These are phyloP conservation scores for Rhabdornis inornatus DNA, from an alignment of 2,113 vertebrate genomes.

Conservation along the genomic window DNA sequence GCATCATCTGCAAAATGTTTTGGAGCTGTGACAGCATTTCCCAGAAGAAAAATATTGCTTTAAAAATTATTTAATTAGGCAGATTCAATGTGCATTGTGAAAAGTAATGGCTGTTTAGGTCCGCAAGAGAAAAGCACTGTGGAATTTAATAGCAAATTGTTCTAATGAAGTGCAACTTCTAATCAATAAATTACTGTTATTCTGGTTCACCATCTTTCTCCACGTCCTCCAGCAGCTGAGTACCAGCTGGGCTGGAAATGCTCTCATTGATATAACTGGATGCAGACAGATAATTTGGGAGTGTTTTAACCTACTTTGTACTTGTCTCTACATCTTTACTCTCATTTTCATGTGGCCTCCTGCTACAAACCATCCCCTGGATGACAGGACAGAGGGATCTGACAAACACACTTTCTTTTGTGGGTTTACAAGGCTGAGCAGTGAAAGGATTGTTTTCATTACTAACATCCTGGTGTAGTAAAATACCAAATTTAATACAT, in stretches of 20 bases:
- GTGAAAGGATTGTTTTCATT: slow-evolving; percentile 52
- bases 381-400: not conserved
- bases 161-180: not conserved
- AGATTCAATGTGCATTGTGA: not conserved
- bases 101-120: not conserved
- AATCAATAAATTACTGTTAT: not conserved
- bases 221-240: not conserved
- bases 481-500: slow-evolving; percentile 54
- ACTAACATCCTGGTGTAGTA: slow-evolving; percentile 47
- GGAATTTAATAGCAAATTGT: not conserved
- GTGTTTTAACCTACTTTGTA: not conserved
- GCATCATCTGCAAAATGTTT: not conserved
- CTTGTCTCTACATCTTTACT: not conserved
- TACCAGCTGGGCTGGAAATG: slow-evolving; percentile 2
- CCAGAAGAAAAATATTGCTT: not conserved
- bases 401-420: not conserved
- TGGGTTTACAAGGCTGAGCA: slow-evolving; percentile 5
- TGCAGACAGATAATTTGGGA: not conserved
- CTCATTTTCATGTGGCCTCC: not conserved
- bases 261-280: not conserved
- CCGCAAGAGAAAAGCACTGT: not conserved
- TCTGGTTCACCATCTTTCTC: not conserved
- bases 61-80: not conserved
- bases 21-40: not conserved
- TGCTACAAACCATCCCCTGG: not conserved